Percentiles rank a stretch among this genome's conserved stretches.
Evolutionary conservation across 2,113 vertebrate species (phyloP).

Genomic region (Ia io): DNA sequence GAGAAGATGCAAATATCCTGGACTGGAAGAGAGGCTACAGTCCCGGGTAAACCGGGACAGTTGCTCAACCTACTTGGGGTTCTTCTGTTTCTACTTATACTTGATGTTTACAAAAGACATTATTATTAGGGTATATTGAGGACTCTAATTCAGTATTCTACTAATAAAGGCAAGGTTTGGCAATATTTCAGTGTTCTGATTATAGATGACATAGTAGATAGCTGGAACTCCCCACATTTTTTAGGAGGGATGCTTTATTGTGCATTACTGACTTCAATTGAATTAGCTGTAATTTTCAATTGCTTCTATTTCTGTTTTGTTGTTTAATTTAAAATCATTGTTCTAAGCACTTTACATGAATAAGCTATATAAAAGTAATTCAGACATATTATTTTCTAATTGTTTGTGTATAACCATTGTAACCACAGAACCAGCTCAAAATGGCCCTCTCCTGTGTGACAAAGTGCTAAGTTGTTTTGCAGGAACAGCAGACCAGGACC

Average conservation of each 20-base stretch:
- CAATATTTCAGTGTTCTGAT: not conserved
- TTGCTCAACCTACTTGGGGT: not conserved
- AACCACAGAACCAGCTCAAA: not conserved
- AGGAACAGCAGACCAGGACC: not conserved
- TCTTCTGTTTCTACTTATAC: not conserved
- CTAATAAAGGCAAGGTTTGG: not conserved
- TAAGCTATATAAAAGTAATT: slow-evolving; percentile 14
- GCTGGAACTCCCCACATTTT: not conserved
- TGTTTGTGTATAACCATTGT: not conserved
- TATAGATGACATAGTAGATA: not conserved
- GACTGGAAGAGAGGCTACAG: not conserved
- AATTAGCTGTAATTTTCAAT: not conserved
- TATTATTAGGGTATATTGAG: not conserved
- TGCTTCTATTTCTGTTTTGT: not conserved
- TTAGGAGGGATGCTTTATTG: not conserved
- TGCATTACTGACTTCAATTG: not conserved
- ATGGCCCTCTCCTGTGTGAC: not conserved
- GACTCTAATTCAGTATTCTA: not conserved
- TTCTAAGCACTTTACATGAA: not conserved
- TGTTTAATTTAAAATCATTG: slow-evolving; percentile 30
- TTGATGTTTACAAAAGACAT: not conserved
- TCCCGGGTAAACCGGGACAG: not conserved
- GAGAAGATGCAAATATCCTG: not conserved
- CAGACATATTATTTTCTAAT: not conserved
- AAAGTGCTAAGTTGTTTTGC: not conserved